Conservation (phyloP, 1,140 invertebrate species). For the Halictus rubicundus region DNA sequence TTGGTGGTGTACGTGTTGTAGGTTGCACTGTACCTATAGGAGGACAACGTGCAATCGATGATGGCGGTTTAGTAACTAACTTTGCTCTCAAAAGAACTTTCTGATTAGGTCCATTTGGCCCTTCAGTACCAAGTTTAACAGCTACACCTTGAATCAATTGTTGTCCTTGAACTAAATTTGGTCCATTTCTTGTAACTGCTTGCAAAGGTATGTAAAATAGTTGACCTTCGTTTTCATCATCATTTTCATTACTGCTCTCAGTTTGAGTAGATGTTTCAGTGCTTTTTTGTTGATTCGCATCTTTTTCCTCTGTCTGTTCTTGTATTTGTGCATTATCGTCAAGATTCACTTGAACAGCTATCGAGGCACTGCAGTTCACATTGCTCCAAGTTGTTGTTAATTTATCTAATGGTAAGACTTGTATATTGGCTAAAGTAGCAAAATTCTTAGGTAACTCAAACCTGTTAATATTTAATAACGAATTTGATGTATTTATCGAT, state of each 20-base stretch:
- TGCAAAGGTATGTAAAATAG: slow-evolving; percentile 87
- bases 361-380: slow-evolving; percentile 80
- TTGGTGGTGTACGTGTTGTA: slow-evolving; percentile 76
- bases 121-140: slow-evolving; percentile 85
- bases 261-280: slow-evolving; percentile 82
- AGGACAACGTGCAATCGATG: slow-evolving; percentile 80
- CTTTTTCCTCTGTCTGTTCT: slow-evolving; percentile 43
- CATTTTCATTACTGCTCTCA: slow-evolving; percentile 78
- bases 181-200: slow-evolving; percentile 79
- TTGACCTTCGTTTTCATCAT: slow-evolving; percentile 81
- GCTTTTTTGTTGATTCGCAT: slow-evolving; percentile 66
- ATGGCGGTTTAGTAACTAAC: slow-evolving; percentile 84
- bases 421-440: slow-evolving; percentile 72
- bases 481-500: slow-evolving; percentile 14
- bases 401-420: slow-evolving; percentile 76
- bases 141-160: slow-evolving; percentile 85
- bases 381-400: slow-evolving; percentile 77
- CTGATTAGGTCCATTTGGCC: slow-evolving; percentile 83
- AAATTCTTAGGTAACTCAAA: slow-evolving; percentile 76
- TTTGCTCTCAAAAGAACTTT: slow-evolving; percentile 85
- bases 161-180: slow-evolving; percentile 76
- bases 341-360: slow-evolving; percentile 83
- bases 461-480: slow-evolving; percentile 56
- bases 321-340: slow-evolving; percentile 68
- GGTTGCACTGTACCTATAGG: slow-evolving; percentile 83